These are phyloP conservation scores for Tineola bisselliella DNA, from an alignment of 2,888 invertebrate species.

Conservation along the genomic window DNA sequence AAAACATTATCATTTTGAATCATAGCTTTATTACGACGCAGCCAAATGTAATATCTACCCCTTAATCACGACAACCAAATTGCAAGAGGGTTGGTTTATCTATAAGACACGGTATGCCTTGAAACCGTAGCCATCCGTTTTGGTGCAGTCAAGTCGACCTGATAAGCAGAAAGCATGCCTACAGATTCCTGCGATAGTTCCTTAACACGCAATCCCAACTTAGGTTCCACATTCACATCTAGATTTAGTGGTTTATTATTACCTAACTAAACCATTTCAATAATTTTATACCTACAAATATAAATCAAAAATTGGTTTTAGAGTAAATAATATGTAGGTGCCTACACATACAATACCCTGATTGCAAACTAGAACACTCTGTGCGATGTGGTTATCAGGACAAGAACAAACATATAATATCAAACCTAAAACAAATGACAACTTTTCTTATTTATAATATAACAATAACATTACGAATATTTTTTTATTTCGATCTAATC, in stretches of 20 bases:
- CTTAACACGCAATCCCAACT: conserved; percentile 9
- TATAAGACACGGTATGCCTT: conserved; percentile 5
- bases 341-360: too few relatives aligned
- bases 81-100: not conserved
- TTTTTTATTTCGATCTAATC: too few relatives aligned
- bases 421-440: too few relatives aligned
- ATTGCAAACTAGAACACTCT: too few relatives aligned
- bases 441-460: too few relatives aligned
- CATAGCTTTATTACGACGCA: not conserved
- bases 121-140: conserved; percentile 5
- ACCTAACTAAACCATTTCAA: not conserved
- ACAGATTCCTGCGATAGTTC: conserved; percentile 4
- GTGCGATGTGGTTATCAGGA: too few relatives aligned
- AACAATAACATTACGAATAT: too few relatives aligned
- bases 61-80: conserved; percentile 3
- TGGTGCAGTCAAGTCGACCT: conserved; percentile 6
- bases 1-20: not conserved
- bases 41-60: not conserved
- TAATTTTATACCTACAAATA: too few relatives aligned
- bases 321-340: too few relatives aligned
- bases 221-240: conserved; percentile 5
- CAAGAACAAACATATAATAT: too few relatives aligned
- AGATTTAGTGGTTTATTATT: not conserved
- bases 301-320: too few relatives aligned
- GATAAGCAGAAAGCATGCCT: conserved; percentile 12